phyloP scores from a whole-genome alignment of 2,888 invertebrate species.

The Cynaeus angustus region DNA sequence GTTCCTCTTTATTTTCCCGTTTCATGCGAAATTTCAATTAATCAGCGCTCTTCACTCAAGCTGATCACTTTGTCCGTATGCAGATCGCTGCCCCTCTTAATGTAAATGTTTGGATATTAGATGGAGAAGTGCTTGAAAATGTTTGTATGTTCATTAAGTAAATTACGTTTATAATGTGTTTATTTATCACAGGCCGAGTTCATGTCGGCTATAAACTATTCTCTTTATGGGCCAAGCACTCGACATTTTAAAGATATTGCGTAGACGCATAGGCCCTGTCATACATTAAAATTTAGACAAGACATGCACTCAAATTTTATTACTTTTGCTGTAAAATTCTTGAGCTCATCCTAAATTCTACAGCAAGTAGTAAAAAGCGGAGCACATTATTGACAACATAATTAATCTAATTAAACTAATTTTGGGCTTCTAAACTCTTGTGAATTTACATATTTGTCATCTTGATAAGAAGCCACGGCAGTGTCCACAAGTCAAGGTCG shows the following conservation, averaged over 20 bases:
- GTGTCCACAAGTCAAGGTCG: slow-evolving; percentile 24
- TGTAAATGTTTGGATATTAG: slow-evolving; percentile 49
- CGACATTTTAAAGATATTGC: slow-evolving; percentile 42
- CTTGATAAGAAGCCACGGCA: slow-evolving; percentile 9
- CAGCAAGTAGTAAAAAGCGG: no score
- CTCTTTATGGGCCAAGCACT: slow-evolving; percentile 39
- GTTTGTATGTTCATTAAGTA: slow-evolving; percentile 51
- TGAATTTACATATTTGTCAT: slow-evolving; percentile 37
- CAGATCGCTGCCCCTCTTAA: slow-evolving; percentile 34
- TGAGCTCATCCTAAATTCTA: no score
- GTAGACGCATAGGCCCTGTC: slow-evolving; percentile 27
- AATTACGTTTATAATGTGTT: slow-evolving; percentile 53
- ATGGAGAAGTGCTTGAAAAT: slow-evolving; percentile 46
- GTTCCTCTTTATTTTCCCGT: slow-evolving; percentile 11
- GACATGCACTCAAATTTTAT: slow-evolving; percentile 24
- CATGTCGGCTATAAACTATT: slow-evolving; percentile 46
- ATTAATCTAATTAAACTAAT: slow-evolving; percentile 36
- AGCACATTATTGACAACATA: slow-evolving; percentile 18
- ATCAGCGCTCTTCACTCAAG: slow-evolving; percentile 49
- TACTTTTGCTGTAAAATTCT: slow-evolving; percentile 12
- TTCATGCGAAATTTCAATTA: slow-evolving; percentile 48
- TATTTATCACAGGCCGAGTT: slow-evolving; percentile 45
- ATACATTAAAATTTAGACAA: slow-evolving; percentile 33
- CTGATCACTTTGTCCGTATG: slow-evolving; percentile 47
- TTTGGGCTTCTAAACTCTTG: slow-evolving; percentile 13